Evolutionary conservation across 2,888 invertebrate genomes (phyloP).

Genomic region (Eupithecia vulgata): DNA sequence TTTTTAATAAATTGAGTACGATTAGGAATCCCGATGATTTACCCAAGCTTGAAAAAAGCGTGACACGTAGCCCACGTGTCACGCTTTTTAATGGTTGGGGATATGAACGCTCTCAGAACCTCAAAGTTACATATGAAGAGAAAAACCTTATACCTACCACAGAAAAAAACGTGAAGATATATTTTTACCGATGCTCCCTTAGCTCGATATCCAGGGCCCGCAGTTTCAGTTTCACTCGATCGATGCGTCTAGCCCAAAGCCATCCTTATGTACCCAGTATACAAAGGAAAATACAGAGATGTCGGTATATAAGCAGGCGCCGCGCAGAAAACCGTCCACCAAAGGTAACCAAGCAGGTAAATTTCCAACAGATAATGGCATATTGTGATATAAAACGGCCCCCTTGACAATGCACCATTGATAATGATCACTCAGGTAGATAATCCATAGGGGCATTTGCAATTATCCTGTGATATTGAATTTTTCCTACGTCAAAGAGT

Average conservation of each 20-base stretch:
- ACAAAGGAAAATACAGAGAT: conserved; percentile 31
- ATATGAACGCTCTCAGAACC: background rate
- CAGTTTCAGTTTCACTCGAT: conserved; percentile 31
- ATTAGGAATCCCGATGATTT: background rate
- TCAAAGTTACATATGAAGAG: background rate
- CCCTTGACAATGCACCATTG: conserved; percentile 58
- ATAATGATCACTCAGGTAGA: conserved; percentile 73
- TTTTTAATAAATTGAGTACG: background rate
- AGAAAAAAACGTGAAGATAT: background rate
- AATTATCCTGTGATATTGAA: conserved; percentile 70
- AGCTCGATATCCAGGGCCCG: background rate
- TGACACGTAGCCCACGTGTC: too few species aligned
- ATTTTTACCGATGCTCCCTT: background rate
- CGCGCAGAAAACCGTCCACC: conserved; percentile 57
- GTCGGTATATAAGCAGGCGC: conserved; percentile 48
- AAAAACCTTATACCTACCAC: background rate
- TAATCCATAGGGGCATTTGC: conserved; percentile 73
- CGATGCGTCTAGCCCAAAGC: conserved; percentile 40
- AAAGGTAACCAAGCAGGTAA: conserved; percentile 75
- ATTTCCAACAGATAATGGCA: conserved; percentile 34
- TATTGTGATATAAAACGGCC: conserved; percentile 38
- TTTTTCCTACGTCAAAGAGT: conserved; percentile 42
- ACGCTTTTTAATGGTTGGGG: background rate
- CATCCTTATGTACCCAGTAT: conserved; percentile 36
- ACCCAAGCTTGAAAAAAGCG: background rate